Evolutionary conservation across 2,797 vertebrate species (phyloP), one percentile per base, ranked within the genome.

Genomic region (Rachycentron canadum): DNA sequence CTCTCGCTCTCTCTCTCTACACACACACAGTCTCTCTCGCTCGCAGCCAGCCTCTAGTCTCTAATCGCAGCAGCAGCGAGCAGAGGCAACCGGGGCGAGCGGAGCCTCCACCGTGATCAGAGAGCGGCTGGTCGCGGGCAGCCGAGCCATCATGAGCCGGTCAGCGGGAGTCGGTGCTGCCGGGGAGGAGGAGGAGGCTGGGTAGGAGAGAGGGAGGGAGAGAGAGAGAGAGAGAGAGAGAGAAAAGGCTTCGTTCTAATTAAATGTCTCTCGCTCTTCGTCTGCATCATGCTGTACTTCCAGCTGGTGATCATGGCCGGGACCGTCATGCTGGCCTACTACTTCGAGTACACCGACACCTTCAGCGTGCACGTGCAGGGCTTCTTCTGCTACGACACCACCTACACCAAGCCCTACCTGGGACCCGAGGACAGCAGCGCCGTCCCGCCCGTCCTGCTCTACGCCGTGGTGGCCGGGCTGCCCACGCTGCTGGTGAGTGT

Each of bases 281-380:
- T 86, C 50, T 87, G 79, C 87, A 95, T 92, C 94, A 96, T 96
- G 96, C 94, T 96, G 87, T 96, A 96, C 91, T 96, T 96, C 86
- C 96, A 96, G 96, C 95, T 98, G 96, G 98, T 99, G 96, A 98
- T 99, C 93, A 98, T 98, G 97, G 98, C 98, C 92, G 98, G 97
- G 93, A 98, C 97, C 82, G 95, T 99, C 95, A 98, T 99, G 98
- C 92, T 99, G 95, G 97, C 97, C 67, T 98, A 98, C 90, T 98
- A 98, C 95, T 98, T 99, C 92, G 97, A 99, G 93, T 99, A 97
- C 95, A 98, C 98, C 32, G 98, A 99, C 95, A 99, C 98, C 88
- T 99, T 99, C 96, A 88, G 93, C 82, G 97, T 99, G 93, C 96
- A 98, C 93, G 95, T 98, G 91, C 98, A 97, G 92, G 98, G 98